Evolutionary conservation across 2,888 invertebrate genomes (phyloP).

Genomic region (Machimus rusticus): DNA sequence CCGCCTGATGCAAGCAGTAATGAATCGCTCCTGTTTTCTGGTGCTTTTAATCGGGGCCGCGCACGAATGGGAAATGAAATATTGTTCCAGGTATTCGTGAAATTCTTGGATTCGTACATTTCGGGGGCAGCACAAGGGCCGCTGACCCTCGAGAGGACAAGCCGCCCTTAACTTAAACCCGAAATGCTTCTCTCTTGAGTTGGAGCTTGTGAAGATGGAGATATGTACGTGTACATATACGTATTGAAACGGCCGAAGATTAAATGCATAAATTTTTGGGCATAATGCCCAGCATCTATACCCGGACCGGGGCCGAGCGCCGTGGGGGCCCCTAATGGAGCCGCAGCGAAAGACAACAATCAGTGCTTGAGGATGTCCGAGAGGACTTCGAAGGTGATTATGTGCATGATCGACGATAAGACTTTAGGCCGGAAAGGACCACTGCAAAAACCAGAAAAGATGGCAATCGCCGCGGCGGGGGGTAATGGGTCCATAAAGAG

Average conservation of each 20-base stretch:
- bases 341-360: not conserved
- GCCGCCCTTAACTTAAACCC: not conserved
- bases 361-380: not conserved
- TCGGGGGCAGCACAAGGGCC: not conserved
- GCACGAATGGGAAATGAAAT: not conserved
- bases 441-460: not conserved
- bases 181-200: not conserved
- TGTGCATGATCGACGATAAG: conserved; percentile 31
- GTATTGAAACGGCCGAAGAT: not conserved
- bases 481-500: conserved; percentile 16
- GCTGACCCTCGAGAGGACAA: not conserved
- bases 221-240: not conserved
- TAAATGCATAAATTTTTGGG: conserved; percentile 17
- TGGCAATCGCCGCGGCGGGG: not conserved
- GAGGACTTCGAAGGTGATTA: conserved; percentile 8
- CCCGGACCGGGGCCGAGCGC: not conserved
- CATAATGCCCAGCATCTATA: not conserved
- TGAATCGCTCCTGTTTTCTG: not conserved
- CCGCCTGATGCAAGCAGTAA: not conserved
- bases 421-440: not conserved
- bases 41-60: not conserved
- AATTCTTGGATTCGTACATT: not conserved
- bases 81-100: not conserved
- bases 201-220: not conserved
- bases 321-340: not conserved